phyloP scores from a whole-genome alignment of 2,888 invertebrate species.

The Crematogaster levior region DNA sequence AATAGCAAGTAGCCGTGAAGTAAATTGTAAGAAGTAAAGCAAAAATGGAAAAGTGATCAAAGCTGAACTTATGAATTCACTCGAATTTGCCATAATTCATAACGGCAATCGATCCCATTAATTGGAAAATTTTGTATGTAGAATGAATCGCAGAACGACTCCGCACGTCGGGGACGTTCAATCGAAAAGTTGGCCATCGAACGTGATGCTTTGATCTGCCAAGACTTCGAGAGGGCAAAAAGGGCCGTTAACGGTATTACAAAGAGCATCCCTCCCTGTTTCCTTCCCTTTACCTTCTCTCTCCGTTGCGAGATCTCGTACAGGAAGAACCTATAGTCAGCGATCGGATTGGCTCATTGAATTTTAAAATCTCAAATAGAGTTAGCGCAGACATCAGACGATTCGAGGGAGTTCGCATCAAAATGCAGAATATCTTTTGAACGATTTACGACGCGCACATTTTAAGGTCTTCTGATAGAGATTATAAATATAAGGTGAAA shows the following conservation, averaged over 20 bases:
- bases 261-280: conserved; percentile 71
- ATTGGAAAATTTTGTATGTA: conserved; percentile 37
- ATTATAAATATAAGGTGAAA: conserved; percentile 18
- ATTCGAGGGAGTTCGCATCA: conserved; percentile 51
- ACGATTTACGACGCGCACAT: conserved; percentile 46
- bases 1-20: background rate
- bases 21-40: background rate
- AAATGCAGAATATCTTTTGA: conserved; percentile 57
- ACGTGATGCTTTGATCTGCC: conserved; percentile 75
- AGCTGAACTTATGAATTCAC: background rate
- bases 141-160: conserved; percentile 26
- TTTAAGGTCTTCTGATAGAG: conserved; percentile 54
- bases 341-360: conserved; percentile 78
- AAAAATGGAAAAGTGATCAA: background rate
- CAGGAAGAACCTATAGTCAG: conserved; percentile 60
- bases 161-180: conserved; percentile 22
- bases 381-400: conserved; percentile 74
- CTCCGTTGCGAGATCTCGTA: conserved; percentile 58
- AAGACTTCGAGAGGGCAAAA: conserved; percentile 71
- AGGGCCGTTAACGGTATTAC: conserved; percentile 75
- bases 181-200: conserved; percentile 50
- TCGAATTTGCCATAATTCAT: background rate
- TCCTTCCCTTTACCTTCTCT: conserved; percentile 54
- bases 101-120: background rate
- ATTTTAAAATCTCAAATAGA: conserved; percentile 77